Evolutionary conservation across 2,113 vertebrate genomes (phyloP).

Genomic region (Manacus vitellinus): DNA sequence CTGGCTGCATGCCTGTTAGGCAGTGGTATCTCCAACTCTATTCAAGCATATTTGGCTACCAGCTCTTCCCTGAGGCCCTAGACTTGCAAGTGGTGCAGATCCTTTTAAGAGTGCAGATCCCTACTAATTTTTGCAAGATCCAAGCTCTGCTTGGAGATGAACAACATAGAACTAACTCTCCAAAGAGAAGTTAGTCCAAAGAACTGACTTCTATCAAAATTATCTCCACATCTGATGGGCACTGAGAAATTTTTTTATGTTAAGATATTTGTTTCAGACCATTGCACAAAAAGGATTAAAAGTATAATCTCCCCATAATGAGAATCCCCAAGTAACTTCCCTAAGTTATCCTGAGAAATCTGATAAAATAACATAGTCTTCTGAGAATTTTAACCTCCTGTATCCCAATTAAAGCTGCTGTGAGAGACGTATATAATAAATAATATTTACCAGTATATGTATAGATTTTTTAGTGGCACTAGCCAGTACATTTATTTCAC

Average conservation of each 20-base stretch:
- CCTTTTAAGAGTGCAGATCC: background rate
- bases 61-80: background rate
- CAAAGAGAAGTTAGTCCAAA: background rate
- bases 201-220: background rate
- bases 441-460: background rate
- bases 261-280: background rate
- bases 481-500: background rate
- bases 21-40: background rate
- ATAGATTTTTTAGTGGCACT: background rate
- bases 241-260: background rate
- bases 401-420: background rate
- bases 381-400: background rate
- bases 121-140: background rate
- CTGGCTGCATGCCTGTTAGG: background rate
- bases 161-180: background rate
- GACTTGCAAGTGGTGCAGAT: background rate
- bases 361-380: background rate
- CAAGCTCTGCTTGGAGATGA: background rate
- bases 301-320: background rate
- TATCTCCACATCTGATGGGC: background rate
- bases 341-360: background rate
- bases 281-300: background rate
- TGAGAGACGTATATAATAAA: background rate
- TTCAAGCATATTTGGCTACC: background rate
- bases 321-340: background rate